Conservation (phyloP, 2,888 invertebrate species). For the Flexamia atlantica region DNA sequence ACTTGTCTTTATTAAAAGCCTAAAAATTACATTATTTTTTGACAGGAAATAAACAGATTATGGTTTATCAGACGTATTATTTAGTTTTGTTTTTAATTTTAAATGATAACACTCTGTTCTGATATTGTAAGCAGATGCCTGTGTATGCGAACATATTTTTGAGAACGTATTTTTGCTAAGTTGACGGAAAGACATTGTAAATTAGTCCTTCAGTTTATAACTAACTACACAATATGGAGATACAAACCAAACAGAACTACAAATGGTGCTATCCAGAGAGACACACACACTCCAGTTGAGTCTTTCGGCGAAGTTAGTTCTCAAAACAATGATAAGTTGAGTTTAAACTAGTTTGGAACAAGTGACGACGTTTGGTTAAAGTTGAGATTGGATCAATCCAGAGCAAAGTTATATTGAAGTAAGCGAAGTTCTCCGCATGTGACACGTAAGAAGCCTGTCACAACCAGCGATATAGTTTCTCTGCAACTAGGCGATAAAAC, state of each 20-base stretch:
- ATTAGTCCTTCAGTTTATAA: too few relatives aligned
- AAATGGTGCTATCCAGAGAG: background rate
- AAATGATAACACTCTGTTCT: too few relatives aligned
- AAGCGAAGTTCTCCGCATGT: constrained; percentile 50
- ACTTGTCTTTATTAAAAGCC: too few relatives aligned
- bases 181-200: too few relatives aligned
- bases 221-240: too few relatives aligned
- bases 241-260: background rate
- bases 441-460: constrained; percentile 48
- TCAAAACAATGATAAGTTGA: constrained; percentile 51
- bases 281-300: background rate
- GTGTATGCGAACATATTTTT: too few relatives aligned
- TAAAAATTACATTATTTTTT: too few relatives aligned
- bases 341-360: constrained; percentile 54
- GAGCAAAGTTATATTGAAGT: constrained; percentile 54
- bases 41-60: too few relatives aligned
- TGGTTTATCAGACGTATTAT: too few relatives aligned
- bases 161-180: too few relatives aligned
- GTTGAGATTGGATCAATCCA: constrained; percentile 45
- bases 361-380: constrained; percentile 50
- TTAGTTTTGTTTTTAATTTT: too few relatives aligned
- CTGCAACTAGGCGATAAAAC: constrained; percentile 15
- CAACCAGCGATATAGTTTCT: constrained; percentile 15
- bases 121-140: too few relatives aligned
- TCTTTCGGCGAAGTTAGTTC: constrained; percentile 40